phyloP scores from a whole-genome alignment of 2,113 vertebrate species.

The Osmerus mordax region DNA sequence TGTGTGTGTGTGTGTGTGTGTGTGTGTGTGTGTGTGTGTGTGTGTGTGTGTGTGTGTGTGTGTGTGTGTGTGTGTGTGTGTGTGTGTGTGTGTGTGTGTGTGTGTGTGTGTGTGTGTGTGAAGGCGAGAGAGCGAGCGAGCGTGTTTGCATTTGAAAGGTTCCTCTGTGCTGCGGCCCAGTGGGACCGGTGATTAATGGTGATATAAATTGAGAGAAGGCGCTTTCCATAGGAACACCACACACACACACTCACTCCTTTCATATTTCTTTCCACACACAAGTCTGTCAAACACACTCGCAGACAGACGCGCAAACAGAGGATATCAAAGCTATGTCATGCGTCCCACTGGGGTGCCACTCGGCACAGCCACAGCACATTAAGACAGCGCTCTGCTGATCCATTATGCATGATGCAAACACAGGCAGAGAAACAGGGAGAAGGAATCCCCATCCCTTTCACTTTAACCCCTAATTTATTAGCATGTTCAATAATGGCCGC shows the following conservation, averaged over 20 bases:
- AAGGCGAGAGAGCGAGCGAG: conserved; percentile 5
- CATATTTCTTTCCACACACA: conserved; percentile 7
- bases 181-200: conserved; percentile 61
- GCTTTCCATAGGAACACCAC: conserved; percentile 47
- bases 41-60: no score
- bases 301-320: conserved; percentile 24
- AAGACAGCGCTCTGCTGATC: conserved; percentile 44
- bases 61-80: no score
- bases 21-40: no score
- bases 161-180: conserved; percentile 44
- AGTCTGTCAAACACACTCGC: no score
- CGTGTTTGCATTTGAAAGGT: conserved; percentile 65
- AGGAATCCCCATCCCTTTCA: conserved; percentile 17
- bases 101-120: no score
- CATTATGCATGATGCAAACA: conserved; percentile 55
- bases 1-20: no score
- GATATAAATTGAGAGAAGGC: conserved; percentile 49
- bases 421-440: conserved; percentile 19
- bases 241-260: conserved; percentile 19
- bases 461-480: conserved; percentile 43
- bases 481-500: conserved; percentile 30
- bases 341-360: conserved; percentile 47
- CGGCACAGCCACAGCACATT: conserved; percentile 45
- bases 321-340: conserved; percentile 56
- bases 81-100: no score